Conservation (phyloP, 2,113 vertebrate species). For the cattle (Bos taurus) region ARS-UCD2.0 NC_037331.1:33975001-33975500, state of each 20-base stretch:
- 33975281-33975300: neutral
- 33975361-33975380: neutral
- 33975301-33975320: neutral
- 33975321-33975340: neutral
- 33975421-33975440: neutral
- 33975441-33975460: neutral
- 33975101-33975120: neutral
- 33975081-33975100: neutral
- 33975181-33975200: neutral
- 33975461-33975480: accelerated
- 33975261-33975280: neutral
- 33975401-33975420: neutral
- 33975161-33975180: neutral
- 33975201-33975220: neutral
- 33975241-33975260: neutral
- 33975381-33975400: accelerated
- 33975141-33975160: neutral
- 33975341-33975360: neutral
- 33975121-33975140: neutral
- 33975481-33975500: neutral
- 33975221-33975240: neutral
- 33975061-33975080: neutral
- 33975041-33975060: neutral
- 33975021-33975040: neutral
- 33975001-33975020: neutral